Evolutionary conservation across 1,140 invertebrate species (phyloP), one percentile per base, ranked within the genome.

Genomic region (Achatina immaculata): DNA sequence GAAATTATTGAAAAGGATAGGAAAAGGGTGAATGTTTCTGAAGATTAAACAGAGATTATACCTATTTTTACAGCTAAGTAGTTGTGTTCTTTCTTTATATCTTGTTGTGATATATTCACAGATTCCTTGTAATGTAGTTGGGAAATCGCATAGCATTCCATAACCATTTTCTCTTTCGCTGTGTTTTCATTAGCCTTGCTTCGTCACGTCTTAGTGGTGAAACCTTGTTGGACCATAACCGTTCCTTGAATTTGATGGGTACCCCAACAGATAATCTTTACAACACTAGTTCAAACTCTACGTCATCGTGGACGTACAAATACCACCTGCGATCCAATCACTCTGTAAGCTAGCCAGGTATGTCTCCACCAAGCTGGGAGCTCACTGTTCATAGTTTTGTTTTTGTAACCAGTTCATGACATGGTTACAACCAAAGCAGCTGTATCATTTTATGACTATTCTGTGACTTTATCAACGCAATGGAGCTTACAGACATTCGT

Each of bases 231-330:
- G 51, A 66, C 55, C 75, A 69, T 81, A 82, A 83, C 74, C 81
- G 81, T 77, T 82, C 82, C 81, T 76, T 74, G 73, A 83, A 78
- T 81, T 73, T 83, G 76, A 83, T 76, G 71, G 68, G 72, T 74
- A 84, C 69, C 82, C 81, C 82, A 65, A 72, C 62, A 51, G 66
- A 58, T 51, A 62, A 69, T 76, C 74, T 79, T 81, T 81, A 81
- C 66, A 72, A 80, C 81, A 83, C 72, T 73, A 45, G 78, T 38
- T 58, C 68, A 80, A 69, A 55, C 68, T 79, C 82, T 58, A 71
- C 73, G n/a, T 74, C 79, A 65, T 71, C 81, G 31, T 86, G 85
- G 85, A 83, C 85, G 62, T 83, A 86, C 82, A 86, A 86, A 83
- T 86, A 84, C 83, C 83, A 83, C 45, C 85, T 83, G 58, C 78